Percentiles rank a stretch among this genome's conserved stretches.
These are phyloP conservation scores for Catocala nupta DNA, from an alignment of 2,888 invertebrate species.

Conservation along the genomic window DNA sequence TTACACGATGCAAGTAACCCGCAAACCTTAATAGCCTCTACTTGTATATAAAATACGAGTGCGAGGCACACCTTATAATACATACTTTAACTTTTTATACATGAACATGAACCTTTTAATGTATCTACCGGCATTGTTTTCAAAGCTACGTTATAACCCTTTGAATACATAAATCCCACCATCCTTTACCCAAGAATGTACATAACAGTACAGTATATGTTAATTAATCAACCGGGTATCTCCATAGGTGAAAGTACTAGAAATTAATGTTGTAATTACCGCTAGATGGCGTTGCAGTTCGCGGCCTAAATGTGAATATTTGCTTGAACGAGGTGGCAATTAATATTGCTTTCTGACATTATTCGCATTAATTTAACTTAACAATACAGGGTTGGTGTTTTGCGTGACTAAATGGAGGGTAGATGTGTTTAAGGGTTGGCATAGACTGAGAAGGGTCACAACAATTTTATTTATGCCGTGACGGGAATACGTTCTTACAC, in stretches of 20 bases:
- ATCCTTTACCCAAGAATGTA: not conserved
- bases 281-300: constrained; percentile 52
- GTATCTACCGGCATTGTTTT: no score
- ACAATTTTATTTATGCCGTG: not conserved
- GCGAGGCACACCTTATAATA: no score
- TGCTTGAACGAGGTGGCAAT: constrained; percentile 67
- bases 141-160: no score
- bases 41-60: no score
- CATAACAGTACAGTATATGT: constrained; percentile 16
- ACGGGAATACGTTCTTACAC: not conserved
- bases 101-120: no score
- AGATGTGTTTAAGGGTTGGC: constrained; percentile 20
- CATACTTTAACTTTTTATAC: no score
- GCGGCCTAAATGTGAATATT: constrained; percentile 60
- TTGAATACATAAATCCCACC: not conserved
- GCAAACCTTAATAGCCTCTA: no score
- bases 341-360: constrained; percentile 74
- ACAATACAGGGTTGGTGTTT: constrained; percentile 74
- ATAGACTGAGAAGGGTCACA: not conserved
- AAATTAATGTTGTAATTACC: constrained; percentile 66
- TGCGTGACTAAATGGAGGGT: constrained; percentile 62
- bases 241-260: constrained; percentile 55
- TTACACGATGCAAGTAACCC: no score
- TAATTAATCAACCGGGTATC: constrained; percentile 49
- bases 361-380: constrained; percentile 77